phyloP scores from a whole-genome alignment of 2,888 invertebrate species.

The Hartigia nigra region DNA sequence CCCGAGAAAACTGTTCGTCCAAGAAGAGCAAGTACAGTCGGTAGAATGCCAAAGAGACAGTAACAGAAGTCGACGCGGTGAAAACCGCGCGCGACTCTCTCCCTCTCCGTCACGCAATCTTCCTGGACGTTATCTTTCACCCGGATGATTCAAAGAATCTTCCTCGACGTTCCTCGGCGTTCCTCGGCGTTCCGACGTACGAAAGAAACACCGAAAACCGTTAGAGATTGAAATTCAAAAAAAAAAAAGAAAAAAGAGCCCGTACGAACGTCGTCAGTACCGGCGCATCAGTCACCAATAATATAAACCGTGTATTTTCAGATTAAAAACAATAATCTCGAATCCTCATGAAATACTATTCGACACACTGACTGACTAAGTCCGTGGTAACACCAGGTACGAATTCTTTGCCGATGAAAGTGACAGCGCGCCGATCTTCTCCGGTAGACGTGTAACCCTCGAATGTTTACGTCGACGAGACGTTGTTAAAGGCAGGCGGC shows the following conservation, averaged over 20 bases:
- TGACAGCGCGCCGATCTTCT: slow-evolving; percentile 21
- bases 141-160: background rate
- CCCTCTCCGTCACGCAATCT: background rate
- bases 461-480: slow-evolving; percentile 28
- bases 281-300: background rate
- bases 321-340: background rate
- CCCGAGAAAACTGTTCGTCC: background rate
- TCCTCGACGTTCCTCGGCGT: background rate
- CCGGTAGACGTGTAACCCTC: slow-evolving; percentile 39
- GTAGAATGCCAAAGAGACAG: background rate
- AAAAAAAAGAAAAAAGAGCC: background rate
- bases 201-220: background rate
- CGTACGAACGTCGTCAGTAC: background rate
- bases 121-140: background rate
- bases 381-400: background rate
- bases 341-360: background rate
- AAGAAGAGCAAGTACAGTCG: background rate
- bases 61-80: no score
- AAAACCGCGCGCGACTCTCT: background rate
- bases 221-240: background rate
- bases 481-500: background rate
- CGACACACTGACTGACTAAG: background rate
- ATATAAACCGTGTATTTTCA: background rate
- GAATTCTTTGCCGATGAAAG: background rate
- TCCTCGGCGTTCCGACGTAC: background rate